These are phyloP conservation scores for Athalia rosae DNA, from an alignment of 2,888 invertebrate species.

Conservation along the genomic window DNA sequence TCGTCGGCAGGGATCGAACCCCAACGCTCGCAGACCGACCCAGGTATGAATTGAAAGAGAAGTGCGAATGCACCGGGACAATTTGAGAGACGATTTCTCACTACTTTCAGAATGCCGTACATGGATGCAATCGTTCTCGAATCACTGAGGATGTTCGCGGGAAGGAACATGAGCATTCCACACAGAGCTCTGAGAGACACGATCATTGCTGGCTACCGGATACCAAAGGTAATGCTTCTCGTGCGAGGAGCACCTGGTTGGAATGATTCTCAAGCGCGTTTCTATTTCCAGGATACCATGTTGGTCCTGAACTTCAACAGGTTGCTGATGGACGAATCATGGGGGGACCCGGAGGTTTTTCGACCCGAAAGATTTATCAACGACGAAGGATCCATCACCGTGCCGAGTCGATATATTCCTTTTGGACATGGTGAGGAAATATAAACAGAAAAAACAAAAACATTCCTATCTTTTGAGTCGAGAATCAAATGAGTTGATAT, in stretches of 20 bases:
- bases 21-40: slow-evolving; percentile 83
- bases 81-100: neutral
- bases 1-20: slow-evolving; percentile 81
- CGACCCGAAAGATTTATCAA: slow-evolving; percentile 85
- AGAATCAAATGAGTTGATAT: no score
- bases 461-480: neutral
- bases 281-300: slow-evolving; percentile 82
- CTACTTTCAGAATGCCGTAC: slow-evolving; percentile 83
- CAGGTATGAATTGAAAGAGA: slow-evolving; percentile 73
- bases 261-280: neutral
- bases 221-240: slow-evolving; percentile 81
- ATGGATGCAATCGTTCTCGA: slow-evolving; percentile 87
- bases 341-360: slow-evolving; percentile 83
- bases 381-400: slow-evolving; percentile 77
- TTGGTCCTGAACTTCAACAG: slow-evolving; percentile 85
- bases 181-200: slow-evolving; percentile 86
- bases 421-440: slow-evolving; percentile 81
- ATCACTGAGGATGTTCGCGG: slow-evolving; percentile 87
- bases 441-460: neutral
- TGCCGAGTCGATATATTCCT: slow-evolving; percentile 84
- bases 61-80: neutral
- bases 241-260: neutral
- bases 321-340: slow-evolving; percentile 81
- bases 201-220: slow-evolving; percentile 81
- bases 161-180: slow-evolving; percentile 85